Evolutionary conservation across 2,797 vertebrate genomes (phyloP), one percentile per base, ranked within the genome.

Genomic region (Rhabdomys pumilio): DNA sequence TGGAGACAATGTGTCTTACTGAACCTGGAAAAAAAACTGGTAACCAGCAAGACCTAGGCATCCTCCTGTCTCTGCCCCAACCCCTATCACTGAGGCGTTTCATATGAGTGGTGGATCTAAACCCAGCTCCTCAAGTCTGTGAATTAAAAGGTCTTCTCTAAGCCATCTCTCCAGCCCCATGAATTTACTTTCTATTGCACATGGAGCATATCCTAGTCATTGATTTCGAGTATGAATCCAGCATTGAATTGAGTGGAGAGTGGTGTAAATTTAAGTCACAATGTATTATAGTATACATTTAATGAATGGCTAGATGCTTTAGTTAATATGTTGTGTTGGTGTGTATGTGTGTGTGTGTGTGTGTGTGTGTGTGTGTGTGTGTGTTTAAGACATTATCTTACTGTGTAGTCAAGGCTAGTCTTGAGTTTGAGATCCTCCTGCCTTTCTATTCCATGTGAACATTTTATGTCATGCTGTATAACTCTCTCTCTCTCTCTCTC

Each of bases 241-340:
- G 24, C 44, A 55, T 44, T 95, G 31, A 24, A 17, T 38, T 82
- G 31, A 20, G n/a, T 31, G 8, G 9, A 34, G 53, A 6, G 6
- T 41, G 26, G n/a, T 19, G 1, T 24, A 63, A 80, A 59, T 73
- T 57, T 63, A 73, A 86, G 19, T 63, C n/a, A 31, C 26, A 38
- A 47, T 38, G 3, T 44, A 22, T 24, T 84, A n/a, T 73, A 4
- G 38, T 85, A 24, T 38, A 13, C 24, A 61, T 90, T 80, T 69
- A 90, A 44, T 44, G 41, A 38, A 81, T 63, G 34, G 26, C 63
- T 77, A n/a, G 63, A 93, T 90, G 65, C 14, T 93, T 73, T 73
- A 57, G 20, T 44, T 93, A 34, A 14, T 22, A 10, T 65, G 13
- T 38, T 77, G 47, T 50, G 69, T 38, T 38, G 38, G 17, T 11